Evolutionary conservation across 2,113 vertebrate species (phyloP).

Genomic region (Varanus komodoensis): DNA sequence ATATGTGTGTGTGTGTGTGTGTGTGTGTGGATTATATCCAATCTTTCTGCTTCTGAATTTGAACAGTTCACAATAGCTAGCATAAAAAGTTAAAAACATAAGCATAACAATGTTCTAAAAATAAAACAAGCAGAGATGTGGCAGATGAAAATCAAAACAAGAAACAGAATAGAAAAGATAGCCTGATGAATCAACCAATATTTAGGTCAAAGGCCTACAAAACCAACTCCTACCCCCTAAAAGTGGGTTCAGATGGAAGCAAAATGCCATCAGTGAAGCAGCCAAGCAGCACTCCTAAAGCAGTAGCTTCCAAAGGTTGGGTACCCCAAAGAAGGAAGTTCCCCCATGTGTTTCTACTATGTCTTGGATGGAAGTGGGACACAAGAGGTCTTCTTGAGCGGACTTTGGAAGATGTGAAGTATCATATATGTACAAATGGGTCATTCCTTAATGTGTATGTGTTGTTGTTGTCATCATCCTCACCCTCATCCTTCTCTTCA

Average conservation of each 20-base stretch:
- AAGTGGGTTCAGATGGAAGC: neutral
- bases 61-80: neutral
- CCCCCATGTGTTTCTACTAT: neutral
- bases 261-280: neutral
- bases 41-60: neutral
- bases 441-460: too few species aligned
- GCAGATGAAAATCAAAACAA: neutral
- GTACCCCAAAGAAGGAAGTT: neutral
- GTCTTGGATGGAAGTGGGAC: too few species aligned
- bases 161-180: neutral
- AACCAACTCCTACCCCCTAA: neutral
- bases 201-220: neutral
- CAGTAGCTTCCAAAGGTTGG: neutral
- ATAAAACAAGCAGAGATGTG: neutral
- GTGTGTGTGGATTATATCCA: neutral
- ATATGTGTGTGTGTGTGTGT: too few species aligned
- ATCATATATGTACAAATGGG: too few species aligned
- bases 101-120: neutral
- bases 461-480: too few species aligned
- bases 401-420: too few species aligned
- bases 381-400: too few species aligned
- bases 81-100: neutral
- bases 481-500: too few species aligned
- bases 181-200: neutral
- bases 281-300: neutral